phyloP scores from a whole-genome alignment of 2,797 vertebrate species.

The Nannoperca australis region DNA sequence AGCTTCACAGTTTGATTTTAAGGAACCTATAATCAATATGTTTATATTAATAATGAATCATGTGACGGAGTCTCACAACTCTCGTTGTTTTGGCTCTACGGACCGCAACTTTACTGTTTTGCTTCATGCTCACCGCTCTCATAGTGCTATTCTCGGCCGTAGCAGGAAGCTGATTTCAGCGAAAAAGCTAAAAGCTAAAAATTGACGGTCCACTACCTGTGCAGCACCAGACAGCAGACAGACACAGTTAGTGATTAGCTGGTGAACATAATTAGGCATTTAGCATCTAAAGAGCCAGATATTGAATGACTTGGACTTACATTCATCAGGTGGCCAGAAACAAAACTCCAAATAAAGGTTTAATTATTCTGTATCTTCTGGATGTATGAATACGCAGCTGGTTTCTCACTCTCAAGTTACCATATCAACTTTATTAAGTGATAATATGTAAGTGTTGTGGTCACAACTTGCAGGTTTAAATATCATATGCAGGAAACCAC shows the following conservation, averaged over 20 bases:
- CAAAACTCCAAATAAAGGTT: neutral
- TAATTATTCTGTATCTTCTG: neutral
- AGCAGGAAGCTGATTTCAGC: neutral
- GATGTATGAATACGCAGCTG: neutral
- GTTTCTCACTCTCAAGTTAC: neutral
- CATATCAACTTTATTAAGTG: neutral
- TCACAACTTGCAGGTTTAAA: neutral
- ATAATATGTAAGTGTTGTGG: neutral
- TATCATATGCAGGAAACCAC: neutral
- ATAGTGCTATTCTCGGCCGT: neutral
- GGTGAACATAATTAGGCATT: neutral
- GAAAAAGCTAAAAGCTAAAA: neutral
- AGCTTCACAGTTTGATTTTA: neutral
- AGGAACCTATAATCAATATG: neutral
- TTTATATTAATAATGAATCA: neutral
- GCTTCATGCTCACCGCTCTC: neutral
- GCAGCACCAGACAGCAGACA: neutral
- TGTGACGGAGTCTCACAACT: neutral
- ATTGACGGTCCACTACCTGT: no score
- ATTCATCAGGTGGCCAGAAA: neutral
- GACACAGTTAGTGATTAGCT: neutral
- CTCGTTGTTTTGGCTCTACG: neutral
- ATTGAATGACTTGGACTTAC: neutral
- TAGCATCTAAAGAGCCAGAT: neutral
- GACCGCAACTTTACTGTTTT: neutral